Conservation (phyloP, 2,113 vertebrate genomes). For the Cranoglanis bouderius region DNA sequence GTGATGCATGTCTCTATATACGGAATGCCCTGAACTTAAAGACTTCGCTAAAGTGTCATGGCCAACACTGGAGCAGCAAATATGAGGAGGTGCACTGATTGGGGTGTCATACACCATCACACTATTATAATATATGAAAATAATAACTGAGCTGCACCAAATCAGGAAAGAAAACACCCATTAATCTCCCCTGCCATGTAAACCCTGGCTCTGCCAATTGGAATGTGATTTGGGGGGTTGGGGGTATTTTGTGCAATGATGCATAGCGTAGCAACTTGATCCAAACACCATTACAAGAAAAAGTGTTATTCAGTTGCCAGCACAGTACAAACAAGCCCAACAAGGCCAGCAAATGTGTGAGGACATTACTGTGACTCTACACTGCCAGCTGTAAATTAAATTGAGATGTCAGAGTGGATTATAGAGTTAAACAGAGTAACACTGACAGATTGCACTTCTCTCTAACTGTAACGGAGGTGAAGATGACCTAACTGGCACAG, state of each 20-base stretch:
- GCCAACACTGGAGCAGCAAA: neutral
- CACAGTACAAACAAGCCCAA: neutral
- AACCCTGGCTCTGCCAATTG: neutral
- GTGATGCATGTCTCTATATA: neutral
- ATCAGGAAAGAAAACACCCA: neutral
- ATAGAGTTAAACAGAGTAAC: conserved; percentile 9
- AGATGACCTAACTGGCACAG: neutral
- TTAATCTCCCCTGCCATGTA: neutral
- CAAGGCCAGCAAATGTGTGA: neutral
- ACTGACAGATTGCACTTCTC: neutral
- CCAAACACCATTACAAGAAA: neutral
- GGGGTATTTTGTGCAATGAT: neutral
- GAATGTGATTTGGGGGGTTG: conserved; percentile 24
- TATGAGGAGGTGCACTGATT: neutral
- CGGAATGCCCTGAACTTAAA: neutral
- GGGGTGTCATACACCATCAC: neutral
- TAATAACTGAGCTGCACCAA: neutral
- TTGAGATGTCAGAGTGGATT: neutral
- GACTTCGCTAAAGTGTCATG: neutral
- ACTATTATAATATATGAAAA: neutral
- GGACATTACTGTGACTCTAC: neutral
- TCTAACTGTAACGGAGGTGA: neutral
- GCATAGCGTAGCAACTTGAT: neutral
- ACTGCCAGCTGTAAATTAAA: neutral
- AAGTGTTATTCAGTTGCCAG: neutral